phyloP scores from a whole-genome alignment of 2,113 vertebrate species.

The Cyanistes caeruleus region DNA sequence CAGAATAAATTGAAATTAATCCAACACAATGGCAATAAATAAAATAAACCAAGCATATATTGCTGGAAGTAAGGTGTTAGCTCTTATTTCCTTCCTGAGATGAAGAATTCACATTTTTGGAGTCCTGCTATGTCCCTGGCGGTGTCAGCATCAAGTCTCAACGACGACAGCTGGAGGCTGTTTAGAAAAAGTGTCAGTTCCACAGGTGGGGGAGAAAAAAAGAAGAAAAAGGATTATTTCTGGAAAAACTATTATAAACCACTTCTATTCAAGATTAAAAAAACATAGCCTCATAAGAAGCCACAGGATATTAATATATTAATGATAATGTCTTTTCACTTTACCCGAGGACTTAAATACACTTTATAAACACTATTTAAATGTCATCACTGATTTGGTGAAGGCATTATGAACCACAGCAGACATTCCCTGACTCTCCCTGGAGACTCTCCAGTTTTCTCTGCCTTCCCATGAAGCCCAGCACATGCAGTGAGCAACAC shows the following conservation, averaged over 20 bases:
- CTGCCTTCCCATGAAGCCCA: neutral
- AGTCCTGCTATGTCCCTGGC: neutral
- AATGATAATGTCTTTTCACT: slow-evolving; percentile 9
- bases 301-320: slow-evolving; percentile 24
- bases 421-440: neutral
- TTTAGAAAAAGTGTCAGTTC: neutral
- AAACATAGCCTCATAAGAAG: neutral
- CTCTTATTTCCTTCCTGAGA: neutral
- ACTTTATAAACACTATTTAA: slow-evolving; percentile 6
- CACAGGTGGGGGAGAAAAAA: neutral
- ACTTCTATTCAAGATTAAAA: neutral
- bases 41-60: neutral
- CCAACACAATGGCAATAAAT: neutral
- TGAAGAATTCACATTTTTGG: neutral
- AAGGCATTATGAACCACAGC: neutral
- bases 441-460: neutral
- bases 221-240: neutral
- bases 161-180: neutral
- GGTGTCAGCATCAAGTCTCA: neutral
- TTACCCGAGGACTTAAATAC: neutral
- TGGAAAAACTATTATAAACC: neutral
- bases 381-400: neutral
- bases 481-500: neutral
- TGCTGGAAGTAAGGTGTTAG: neutral
- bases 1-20: neutral